Evolutionary conservation across 1,140 invertebrate genomes (phyloP), one percentile per base, ranked within the genome.

Genomic region (Oryzaephilus surinamensis): DNA sequence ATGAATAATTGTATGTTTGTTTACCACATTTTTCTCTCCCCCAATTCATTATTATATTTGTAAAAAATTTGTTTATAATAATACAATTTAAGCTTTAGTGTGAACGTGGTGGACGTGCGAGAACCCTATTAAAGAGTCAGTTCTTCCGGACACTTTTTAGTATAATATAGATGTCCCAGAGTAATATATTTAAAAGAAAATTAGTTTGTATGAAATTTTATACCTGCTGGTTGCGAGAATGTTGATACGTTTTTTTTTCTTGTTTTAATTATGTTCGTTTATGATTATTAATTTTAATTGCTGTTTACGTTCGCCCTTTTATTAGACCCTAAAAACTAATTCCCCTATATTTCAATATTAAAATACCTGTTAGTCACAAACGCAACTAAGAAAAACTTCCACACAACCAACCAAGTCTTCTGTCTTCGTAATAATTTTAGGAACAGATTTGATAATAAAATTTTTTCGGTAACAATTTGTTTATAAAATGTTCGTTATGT

Each of bases 111-210:
- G 35, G 20, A 20, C 24, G 35, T 14, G 21, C 17, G 35, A n/a
- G 35, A 29, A 6, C 27, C 8, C 8, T n/a, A 29, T 11, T 29
- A 29, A 29, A 6, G 6, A 24, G 36, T 37, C 12, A 17, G 36
- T 38, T 38, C 36, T 38, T 38, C 43, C 46, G 28, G 29, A 36
- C 39, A 43, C 46, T 41, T 46, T 24, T 45, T 52, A 49, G 44
- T 38, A 27, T 21, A n/a, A n/a, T n/a, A 31, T 52, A 52, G 46
- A 39, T 42, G 36, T 48, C 23, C 11, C 50, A 52, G 50, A 52
- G 50, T 52, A 52, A 52, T 52, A 52, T 52, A 52, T 52, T 51
- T 8, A 24, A 44, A 51, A n/a, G n/a, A 43, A 43, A 39, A 41
- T 45, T 48, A 48, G 43, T 45, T 43, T 46, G 41, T 46, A 46